These are phyloP conservation scores for Falco cherrug DNA, from an alignment of 2,797 vertebrate species.

Conservation along the genomic window DNA sequence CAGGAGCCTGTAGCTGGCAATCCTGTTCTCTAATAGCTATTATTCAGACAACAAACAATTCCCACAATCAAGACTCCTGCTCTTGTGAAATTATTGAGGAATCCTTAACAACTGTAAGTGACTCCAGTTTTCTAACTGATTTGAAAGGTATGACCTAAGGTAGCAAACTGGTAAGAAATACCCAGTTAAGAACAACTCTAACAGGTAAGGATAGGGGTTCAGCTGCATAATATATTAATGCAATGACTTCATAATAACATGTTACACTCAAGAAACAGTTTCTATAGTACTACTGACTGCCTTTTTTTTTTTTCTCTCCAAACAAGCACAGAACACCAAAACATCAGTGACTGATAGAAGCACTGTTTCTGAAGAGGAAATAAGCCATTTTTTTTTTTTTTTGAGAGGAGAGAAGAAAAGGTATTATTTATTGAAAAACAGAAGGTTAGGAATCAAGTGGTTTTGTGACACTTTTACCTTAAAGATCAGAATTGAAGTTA, in stretches of 20 bases:
- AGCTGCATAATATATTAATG: neutral
- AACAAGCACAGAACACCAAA: neutral
- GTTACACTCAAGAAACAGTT: neutral
- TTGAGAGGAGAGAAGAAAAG: neutral
- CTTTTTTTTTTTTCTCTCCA: neutral
- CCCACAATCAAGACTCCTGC: neutral
- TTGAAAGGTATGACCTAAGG: neutral
- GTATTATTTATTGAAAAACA: neutral
- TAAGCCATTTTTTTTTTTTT: neutral
- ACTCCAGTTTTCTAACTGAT: neutral
- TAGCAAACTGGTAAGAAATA: neutral
- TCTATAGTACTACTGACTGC: fast-evolving
- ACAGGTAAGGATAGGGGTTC: neutral
- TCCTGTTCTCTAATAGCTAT: neutral
- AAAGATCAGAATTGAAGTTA: slow-evolving; percentile 55
- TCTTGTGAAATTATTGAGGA: neutral
- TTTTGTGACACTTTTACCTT: slow-evolving; percentile 32
- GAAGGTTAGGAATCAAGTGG: slow-evolving; percentile 51
- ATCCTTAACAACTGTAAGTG: neutral
- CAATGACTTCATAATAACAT: neutral
- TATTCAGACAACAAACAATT: neutral
- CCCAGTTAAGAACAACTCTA: neutral
- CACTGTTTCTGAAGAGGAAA: neutral
- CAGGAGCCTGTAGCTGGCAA: neutral
- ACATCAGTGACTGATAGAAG: neutral